A percentile compares a stretch with the other conserved stretches of the same genome.
These are phyloP conservation scores for Diorhabda carinulata DNA, from an alignment of 1,140 invertebrate species.

Conservation along the genomic window DNA sequence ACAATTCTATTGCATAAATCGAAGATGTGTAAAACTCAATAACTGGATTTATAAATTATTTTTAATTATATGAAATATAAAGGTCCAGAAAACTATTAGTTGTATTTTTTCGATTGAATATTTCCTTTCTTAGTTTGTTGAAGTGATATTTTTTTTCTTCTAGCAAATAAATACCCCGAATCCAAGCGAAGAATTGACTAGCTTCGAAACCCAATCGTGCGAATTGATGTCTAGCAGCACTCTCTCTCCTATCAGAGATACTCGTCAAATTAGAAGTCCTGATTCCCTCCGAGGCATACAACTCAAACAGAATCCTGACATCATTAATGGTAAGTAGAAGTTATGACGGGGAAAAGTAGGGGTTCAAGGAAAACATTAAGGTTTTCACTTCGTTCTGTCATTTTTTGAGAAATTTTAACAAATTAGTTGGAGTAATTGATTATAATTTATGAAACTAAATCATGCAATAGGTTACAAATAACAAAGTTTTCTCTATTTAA, in stretches of 20 bases:
- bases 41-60: not conserved
- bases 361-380: too few species aligned
- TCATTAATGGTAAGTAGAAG: constrained; percentile 70
- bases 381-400: too few species aligned
- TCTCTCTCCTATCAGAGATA: constrained; percentile 30
- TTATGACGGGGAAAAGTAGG: too few species aligned
- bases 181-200: constrained; percentile 6
- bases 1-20: not conserved
- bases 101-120: too few species aligned
- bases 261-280: constrained; percentile 35
- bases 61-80: not conserved
- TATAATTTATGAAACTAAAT: too few species aligned
- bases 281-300: constrained; percentile 48
- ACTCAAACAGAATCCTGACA: constrained; percentile 67
- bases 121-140: too few species aligned
- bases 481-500: too few species aligned
- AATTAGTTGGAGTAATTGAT: too few species aligned
- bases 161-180: constrained; percentile 14
- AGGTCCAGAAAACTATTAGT: not conserved
- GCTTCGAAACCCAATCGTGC: constrained; percentile 12
- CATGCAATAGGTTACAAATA: too few species aligned
- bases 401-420: too few species aligned
- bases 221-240: constrained; percentile 22
- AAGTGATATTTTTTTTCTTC: not conserved
- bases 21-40: not conserved